Evolutionary conservation across 2,888 invertebrate genomes (phyloP).

Genomic region (Heteromyza rotundicornis): DNA sequence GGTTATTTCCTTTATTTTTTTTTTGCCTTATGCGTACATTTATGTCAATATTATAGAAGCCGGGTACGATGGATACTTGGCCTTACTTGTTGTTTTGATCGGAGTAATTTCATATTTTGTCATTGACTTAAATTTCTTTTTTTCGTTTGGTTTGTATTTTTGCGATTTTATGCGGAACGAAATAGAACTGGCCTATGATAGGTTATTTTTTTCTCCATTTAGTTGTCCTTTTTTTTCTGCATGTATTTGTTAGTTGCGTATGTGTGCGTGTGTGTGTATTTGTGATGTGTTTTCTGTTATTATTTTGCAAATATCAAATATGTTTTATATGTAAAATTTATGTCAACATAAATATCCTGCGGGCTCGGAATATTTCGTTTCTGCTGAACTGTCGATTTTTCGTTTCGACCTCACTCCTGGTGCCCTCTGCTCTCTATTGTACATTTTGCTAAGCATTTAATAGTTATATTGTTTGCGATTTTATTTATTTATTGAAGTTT

Average conservation of each 20-base stretch:
- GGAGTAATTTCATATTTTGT: neutral
- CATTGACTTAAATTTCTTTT: neutral
- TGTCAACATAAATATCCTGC: neutral
- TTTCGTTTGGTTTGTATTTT: neutral
- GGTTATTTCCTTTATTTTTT: too few species aligned
- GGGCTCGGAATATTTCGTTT: neutral
- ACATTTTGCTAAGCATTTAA: neutral
- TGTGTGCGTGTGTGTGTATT: slow-evolving; percentile 3
- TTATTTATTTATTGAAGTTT: too few species aligned
- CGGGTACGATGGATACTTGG: too few species aligned
- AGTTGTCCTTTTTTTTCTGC: slow-evolving; percentile 1
- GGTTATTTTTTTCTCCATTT: too few species aligned
- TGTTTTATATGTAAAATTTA: slow-evolving; percentile 4
- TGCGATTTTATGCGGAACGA: neutral
- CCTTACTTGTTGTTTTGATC: too few species aligned
- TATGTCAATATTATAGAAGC: too few species aligned
- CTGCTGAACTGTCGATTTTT: neutral
- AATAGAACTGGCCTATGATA: neutral
- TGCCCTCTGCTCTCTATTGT: neutral
- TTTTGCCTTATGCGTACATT: too few species aligned
- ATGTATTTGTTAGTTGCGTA: slow-evolving; percentile 20
- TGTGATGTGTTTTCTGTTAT: neutral
- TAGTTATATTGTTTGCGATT: neutral
- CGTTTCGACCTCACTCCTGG: neutral
- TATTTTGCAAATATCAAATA: slow-evolving; percentile 2